Evolutionary conservation across 2,888 invertebrate genomes (phyloP).

Genomic region (Vanessa cardui): DNA sequence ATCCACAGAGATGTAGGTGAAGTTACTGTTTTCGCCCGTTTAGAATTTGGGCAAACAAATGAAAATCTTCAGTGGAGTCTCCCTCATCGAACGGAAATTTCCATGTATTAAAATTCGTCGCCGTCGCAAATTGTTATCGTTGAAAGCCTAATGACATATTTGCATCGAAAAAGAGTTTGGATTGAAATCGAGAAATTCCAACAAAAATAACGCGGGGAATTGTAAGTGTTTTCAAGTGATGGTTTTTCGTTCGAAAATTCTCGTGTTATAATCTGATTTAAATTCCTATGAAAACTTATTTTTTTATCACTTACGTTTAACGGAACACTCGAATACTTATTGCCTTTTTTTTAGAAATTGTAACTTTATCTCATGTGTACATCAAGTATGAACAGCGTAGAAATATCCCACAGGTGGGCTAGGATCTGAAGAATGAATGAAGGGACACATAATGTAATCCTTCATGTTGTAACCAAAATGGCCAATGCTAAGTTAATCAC

Average conservation of each 20-base stretch:
- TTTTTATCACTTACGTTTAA: too few species aligned
- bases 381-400: too few species aligned
- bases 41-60: conserved; percentile 29
- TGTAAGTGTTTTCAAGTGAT: conserved; percentile 27
- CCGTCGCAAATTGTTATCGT: conserved; percentile 62
- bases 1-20: neutral
- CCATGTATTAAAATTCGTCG: conserved; percentile 67
- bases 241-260: conserved; percentile 15
- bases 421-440: too few species aligned
- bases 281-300: too few species aligned
- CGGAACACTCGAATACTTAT: too few species aligned
- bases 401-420: too few species aligned
- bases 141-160: conserved; percentile 68
- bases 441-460: too few species aligned
- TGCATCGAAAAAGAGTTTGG: conserved; percentile 69
- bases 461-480: too few species aligned
- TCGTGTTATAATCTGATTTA: too few species aligned
- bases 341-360: too few species aligned
- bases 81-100: conserved; percentile 47
- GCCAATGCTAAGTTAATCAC: too few species aligned
- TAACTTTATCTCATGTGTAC: too few species aligned
- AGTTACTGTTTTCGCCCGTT: conserved; percentile 17
- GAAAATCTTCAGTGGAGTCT: conserved; percentile 19
- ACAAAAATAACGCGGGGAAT: conserved; percentile 38
- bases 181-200: conserved; percentile 47